Evolutionary conservation across 2,113 vertebrate species (phyloP).

Genomic region (Odobenus rosmarus): DNA sequence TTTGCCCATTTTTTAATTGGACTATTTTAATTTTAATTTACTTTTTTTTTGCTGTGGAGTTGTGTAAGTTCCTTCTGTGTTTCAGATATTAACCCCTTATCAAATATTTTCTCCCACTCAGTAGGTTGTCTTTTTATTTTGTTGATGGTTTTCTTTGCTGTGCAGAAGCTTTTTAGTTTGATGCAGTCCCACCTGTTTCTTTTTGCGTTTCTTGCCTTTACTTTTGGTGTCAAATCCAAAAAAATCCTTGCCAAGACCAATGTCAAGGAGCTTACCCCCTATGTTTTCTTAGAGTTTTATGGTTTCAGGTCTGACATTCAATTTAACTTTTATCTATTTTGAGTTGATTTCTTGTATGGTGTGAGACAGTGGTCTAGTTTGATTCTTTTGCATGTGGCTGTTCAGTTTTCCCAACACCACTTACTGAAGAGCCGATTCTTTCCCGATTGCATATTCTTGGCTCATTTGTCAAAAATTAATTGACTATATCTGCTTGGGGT

Average conservation of each 20-base stretch:
- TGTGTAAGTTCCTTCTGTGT: not conserved
- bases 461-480: not conserved
- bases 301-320: not conserved
- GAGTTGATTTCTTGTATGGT: not conserved
- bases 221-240: slow-evolving; percentile 16
- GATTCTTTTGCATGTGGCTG: not conserved
- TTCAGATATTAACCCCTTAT: not conserved
- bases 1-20: not conserved
- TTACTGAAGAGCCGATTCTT: not conserved
- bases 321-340: not conserved
- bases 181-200: not conserved
- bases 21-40: not conserved
- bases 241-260: not conserved
- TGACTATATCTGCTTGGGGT: not conserved
- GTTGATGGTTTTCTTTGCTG: not conserved
- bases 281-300: not conserved
- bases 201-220: not conserved
- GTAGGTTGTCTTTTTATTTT: not conserved
- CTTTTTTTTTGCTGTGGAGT: not conserved
- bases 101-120: not conserved
- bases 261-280: not conserved
- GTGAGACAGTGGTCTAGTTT: not conserved
- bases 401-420: not conserved
- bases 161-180: not conserved
- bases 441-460: not conserved